Evolutionary conservation across 2,888 invertebrate species (phyloP).

Genomic region (Syrista parreyssii): DNA sequence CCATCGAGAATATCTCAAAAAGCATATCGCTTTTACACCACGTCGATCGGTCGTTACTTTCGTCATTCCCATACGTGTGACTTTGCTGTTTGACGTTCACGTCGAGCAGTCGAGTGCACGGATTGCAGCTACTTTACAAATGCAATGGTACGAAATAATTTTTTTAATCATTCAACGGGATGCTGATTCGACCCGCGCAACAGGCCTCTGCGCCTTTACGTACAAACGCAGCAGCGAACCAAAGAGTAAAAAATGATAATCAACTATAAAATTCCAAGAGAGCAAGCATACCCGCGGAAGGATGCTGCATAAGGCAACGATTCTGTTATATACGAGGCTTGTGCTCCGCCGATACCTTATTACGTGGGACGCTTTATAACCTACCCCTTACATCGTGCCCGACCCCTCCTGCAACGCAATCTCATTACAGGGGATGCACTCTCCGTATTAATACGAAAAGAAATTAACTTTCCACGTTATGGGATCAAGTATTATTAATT

Average conservation of each 20-base stretch:
- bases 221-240: background rate
- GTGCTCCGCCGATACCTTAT: conserved; percentile 50
- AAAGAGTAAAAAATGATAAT: background rate
- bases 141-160: background rate
- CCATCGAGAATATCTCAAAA: no score
- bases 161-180: background rate
- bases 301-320: background rate
- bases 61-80: no score
- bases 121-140: no score
- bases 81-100: no score
- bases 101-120: no score
- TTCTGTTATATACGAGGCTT: conserved; percentile 26
- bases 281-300: background rate
- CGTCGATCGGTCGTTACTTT: no score
- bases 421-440: conserved; percentile 58
- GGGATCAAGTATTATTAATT: conserved; percentile 61
- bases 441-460: conserved; percentile 62
- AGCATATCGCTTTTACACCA: no score
- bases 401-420: conserved; percentile 46
- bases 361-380: conserved; percentile 55
- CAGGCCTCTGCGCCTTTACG: background rate
- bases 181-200: background rate
- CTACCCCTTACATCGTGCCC: conserved; percentile 53
- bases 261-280: background rate
- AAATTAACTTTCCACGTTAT: conserved; percentile 61